phyloP scores from a whole-genome alignment of 2,113 vertebrate genomes.

The Lepus americanus region DNA sequence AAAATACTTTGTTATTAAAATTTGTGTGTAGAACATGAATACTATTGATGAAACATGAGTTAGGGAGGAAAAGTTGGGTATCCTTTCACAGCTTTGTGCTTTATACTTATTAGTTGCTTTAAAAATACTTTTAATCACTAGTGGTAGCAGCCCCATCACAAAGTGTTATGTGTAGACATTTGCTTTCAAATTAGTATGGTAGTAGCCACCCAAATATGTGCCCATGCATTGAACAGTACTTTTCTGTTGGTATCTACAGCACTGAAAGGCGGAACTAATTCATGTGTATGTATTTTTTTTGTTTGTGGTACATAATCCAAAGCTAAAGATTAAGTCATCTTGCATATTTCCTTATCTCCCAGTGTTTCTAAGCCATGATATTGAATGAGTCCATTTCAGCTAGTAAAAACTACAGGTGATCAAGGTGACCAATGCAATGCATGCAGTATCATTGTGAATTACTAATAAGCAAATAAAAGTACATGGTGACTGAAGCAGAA shows the following conservation, averaged over 20 bases:
- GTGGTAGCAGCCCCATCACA: neutral
- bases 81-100: neutral
- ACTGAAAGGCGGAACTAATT: neutral
- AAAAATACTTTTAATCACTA: neutral
- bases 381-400: neutral
- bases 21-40: slow-evolving; percentile 15
- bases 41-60: neutral
- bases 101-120: neutral
- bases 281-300: neutral
- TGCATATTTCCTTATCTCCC: neutral
- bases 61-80: neutral
- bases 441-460: neutral
- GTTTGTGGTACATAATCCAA: neutral
- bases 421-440: neutral
- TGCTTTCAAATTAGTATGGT: neutral
- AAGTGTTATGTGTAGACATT: neutral
- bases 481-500: neutral
- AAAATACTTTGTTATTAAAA: slow-evolving; percentile 35
- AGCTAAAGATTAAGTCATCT: neutral
- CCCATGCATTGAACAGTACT: neutral
- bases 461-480: neutral
- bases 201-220: neutral
- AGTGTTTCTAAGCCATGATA: neutral
- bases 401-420: neutral
- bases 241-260: neutral